A percentile compares a stretch with the other conserved stretches of the same genome.
Evolutionary conservation across 1,140 invertebrate genomes (phyloP).

Genomic region (Meloidogyne hapla): DNA sequence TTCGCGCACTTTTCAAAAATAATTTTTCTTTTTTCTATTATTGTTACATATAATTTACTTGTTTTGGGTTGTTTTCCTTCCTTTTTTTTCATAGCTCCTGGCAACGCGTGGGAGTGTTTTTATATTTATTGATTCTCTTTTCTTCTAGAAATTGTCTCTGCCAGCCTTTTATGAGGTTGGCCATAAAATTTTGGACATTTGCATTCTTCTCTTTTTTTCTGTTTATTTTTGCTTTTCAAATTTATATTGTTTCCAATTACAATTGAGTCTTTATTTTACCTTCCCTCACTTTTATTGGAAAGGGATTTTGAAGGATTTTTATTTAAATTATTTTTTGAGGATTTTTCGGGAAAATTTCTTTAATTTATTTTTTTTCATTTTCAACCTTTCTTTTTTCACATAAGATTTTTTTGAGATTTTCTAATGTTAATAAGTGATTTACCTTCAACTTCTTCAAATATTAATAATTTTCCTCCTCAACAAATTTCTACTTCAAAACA

Average conservation of each 20-base stretch:
- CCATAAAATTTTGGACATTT: background rate
- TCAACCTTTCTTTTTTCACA: too few relatives aligned
- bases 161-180: background rate
- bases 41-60: background rate
- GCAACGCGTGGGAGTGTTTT: background rate
- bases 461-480: background rate
- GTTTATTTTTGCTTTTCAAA: background rate
- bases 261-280: too few relatives aligned
- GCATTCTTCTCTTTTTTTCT: background rate
- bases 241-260: too few relatives aligned
- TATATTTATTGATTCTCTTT: background rate
- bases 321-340: background rate
- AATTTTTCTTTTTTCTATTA: background rate
- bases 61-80: background rate
- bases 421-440: background rate
- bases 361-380: too few relatives aligned
- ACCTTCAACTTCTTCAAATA: conserved; percentile 7
- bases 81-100: background rate
- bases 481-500: background rate
- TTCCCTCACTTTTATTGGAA: too few relatives aligned
- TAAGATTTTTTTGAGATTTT: background rate
- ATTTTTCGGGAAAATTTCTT: too few relatives aligned
- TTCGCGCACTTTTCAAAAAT: background rate
- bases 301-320: background rate
- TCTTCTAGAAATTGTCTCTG: background rate